Evolutionary conservation across 2,888 invertebrate genomes (phyloP), one percentile per base, ranked within the genome.

Genomic region (Synanthedon andrenaeformis): DNA sequence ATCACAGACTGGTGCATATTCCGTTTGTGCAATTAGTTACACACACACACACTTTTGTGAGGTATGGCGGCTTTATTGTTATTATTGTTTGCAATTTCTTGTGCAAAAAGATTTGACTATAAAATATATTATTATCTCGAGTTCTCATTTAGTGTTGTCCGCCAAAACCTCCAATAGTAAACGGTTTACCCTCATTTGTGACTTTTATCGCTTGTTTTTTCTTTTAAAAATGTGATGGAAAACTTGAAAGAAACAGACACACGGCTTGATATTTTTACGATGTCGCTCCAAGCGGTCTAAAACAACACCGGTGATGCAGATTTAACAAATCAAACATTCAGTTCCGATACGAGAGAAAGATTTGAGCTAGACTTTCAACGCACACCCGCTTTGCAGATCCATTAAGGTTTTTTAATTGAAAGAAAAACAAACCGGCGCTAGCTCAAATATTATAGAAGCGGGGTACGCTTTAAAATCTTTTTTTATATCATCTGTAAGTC

Each of bases 201-300:
- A 74, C 75, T 59, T 57, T 10, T 53, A 59, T 74, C 76, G 73
- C 77, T 77, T 74, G 52, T 51, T 54, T 59, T 54, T 41, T 53
- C 61, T 53, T 58, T 59, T 61, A 63, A 57, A 57, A 59, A 58
- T 60, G 58, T 58, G 59, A 58, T 53, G 55, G 52, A 5, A 51
- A 52, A 52, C 51, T 35, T 28, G 51, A 35, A 51, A 35, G 12
- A 57, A 58, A 52, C 58, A 23, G 4, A 23, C 5, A 23, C 23
- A 66, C 69, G 82, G 79, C 82, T 86, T 81, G 76, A 57, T 62
- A 69, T 65, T 62, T 62, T 61, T 66, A 48, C 63, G 63, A 74
- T 64, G 74, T 72, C 76, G 79, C 69, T 73, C 64, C 82, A 82
- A 86, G 85, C 79, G 83, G 79, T 52, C 70, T 76, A 73, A 76